Base-by-base conservation (phyloP, 2,113 vertebrate species). In the Cyprinodon variegatus region DNA sequence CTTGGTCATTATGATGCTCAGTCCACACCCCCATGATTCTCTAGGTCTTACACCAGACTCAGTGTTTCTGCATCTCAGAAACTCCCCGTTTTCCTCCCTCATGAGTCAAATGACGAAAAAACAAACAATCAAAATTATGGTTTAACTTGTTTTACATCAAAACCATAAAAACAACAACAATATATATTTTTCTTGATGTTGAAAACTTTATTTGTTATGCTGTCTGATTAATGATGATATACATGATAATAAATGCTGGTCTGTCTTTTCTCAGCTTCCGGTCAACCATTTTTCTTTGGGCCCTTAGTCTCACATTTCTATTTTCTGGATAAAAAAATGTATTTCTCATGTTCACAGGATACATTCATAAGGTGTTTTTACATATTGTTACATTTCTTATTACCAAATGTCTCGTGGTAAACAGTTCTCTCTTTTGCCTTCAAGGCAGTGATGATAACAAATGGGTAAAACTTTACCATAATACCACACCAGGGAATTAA, bases 1-100 rank as follows among this genome's bases (percentile, higher is more conserved):
- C 91, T 91, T 91, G 91, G 92, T 93, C 91, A 93, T 93, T 92
- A 91, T 91, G 90, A 88, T 91, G 90, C 86, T 78, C 84, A 82
- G 76, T 83, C 89, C 90, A 84, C 85, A 83, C 83, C 89, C 87
- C 81, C 61, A 60, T 71, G 79, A 85, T 87, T 86, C 77, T 75
- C 75, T 69, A 74, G 74, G 71, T 90, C 48, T 74, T 76, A 92
- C 89, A 91, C 90, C 89, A 75, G 82, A 69, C 79, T 69, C 84
- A 91, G 88, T 93, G 90, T 90, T 88, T 89, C 83, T 88, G 83
- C 82, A 84, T 88, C 84, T 62, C 36, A 79, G 59, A 65, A 72
- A 83, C 74, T 59, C 74, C 68, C 70, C 74, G 73, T 74, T 74
- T 43, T 85, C 74, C 39, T 65, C 67, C 29, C 70, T 71, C 50